phyloP scores from a whole-genome alignment of 2,113 vertebrate genomes.

The Heterocephalus glaber region DNA sequence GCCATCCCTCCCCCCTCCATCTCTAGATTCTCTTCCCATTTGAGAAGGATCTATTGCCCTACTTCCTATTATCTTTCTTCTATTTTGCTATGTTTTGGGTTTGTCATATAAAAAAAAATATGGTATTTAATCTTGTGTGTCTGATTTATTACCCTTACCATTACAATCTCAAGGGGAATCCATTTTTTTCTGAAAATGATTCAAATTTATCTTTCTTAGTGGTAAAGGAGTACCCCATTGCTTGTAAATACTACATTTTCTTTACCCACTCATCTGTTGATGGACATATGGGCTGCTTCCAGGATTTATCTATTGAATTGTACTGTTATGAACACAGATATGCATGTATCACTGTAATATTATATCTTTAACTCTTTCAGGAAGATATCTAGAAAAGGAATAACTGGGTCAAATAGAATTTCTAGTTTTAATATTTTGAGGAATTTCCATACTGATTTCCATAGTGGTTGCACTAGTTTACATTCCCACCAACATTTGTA shows the following conservation, averaged over 20 bases:
- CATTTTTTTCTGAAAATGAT: background rate
- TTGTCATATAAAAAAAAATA: background rate
- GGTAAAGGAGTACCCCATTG: background rate
- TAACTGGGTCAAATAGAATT: background rate
- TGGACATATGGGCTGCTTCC: background rate
- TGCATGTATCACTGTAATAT: background rate
- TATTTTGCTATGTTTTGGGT: background rate
- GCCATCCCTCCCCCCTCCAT: background rate
- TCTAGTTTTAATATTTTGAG: background rate
- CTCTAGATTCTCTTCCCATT: background rate
- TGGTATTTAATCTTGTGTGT: background rate
- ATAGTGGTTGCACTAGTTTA: background rate
- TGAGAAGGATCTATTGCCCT: background rate
- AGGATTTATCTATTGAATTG: background rate
- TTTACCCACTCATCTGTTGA: background rate
- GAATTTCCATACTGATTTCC: background rate
- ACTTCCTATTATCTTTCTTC: background rate
- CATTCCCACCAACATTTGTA: background rate
- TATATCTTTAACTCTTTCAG: background rate
- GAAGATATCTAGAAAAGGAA: background rate
- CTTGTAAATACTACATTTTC: background rate
- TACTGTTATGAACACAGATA: background rate
- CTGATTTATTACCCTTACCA: background rate
- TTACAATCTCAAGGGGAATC: background rate
- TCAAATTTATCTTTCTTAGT: background rate